Base-by-base conservation (phyloP, 2,113 vertebrate species). In the Orientallactaga bullata region DNA sequence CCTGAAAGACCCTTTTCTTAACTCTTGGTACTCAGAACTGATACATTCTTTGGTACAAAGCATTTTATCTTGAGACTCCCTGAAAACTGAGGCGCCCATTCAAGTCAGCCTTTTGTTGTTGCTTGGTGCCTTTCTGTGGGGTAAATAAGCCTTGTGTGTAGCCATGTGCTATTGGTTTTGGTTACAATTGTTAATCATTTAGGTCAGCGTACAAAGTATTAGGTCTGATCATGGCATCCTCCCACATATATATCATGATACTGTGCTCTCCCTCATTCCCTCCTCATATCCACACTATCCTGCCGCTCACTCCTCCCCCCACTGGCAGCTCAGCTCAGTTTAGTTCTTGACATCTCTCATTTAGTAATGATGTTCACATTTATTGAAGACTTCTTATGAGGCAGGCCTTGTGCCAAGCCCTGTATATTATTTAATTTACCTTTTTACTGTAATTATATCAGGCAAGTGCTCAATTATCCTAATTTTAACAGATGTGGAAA, bases 401-500 rank as follows among this genome's bases (percentile, higher is more conserved):
- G 17, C 6, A 69, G 32, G 51, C 35, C 91, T 83, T 47, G 16
- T 71, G 20, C 35, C 35, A 79, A 85, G 13, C 1, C 66, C 18
- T 85, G 55, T 32, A 39, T 93, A 65, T 61, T 61, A 79, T 37
- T 88, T 76, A 80, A 63, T 63, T 89, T 77, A 30, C 15, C 51
- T 87, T 69, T 78, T 89, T 89, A n/a, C 21, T 82, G 11, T 82
- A 80, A 85, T 78, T 12, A 11, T 89, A 71, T 81, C 58, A 72
- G 13, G 1, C 2, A n/a, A 73, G 32, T 60, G 84, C 11, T 92
- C 76, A 88, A 89, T 69, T 63, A 74, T 60, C 2, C 11, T 51
- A 60, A 78, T 84, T 95, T 94, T 91, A 93, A 76, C 9, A 80
- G 55, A 81, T 63, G 78, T 90, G n/a, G 68, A 83, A 86, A 88